Percentiles rank a stretch among this genome's conserved stretches.
Evolutionary conservation across 2,888 invertebrate species (phyloP).

Genomic region (Dicranocentrus wangi): DNA sequence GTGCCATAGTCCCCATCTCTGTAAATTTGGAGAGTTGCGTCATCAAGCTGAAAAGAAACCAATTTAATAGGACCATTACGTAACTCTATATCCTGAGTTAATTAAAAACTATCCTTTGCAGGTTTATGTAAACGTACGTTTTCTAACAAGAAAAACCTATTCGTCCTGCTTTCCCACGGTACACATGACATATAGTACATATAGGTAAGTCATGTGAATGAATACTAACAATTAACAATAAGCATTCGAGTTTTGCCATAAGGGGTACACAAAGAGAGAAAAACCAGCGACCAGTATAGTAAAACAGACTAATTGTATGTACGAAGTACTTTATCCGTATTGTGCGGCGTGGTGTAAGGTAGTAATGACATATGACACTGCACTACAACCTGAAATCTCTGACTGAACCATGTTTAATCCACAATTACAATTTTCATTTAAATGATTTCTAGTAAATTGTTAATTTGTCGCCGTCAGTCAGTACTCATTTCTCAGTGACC

Average conservation of each 20-base stretch:
- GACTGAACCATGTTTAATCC: not conserved
- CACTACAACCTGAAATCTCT: slow-evolving; percentile 7
- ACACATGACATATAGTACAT: not conserved
- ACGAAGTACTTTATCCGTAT: too few species aligned
- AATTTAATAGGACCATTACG: not conserved
- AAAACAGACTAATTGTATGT: too few species aligned
- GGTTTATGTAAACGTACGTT: not conserved
- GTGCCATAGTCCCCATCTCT: slow-evolving; percentile 97
- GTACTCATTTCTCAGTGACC: slow-evolving; percentile 25
- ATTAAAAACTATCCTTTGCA: not conserved
- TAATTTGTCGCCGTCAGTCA: slow-evolving; percentile 38
- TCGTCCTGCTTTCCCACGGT: not conserved
- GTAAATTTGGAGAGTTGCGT: slow-evolving; percentile 96
- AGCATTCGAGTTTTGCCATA: not conserved
- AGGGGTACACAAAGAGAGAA: not conserved
- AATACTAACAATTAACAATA: not conserved
- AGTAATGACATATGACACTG: too few species aligned
- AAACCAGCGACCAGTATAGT: too few species aligned
- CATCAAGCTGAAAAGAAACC: slow-evolving; percentile 87
- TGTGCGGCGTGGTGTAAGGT: too few species aligned
- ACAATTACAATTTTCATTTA: slow-evolving; percentile 5
- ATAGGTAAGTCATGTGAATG: not conserved
- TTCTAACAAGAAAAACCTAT: not conserved
- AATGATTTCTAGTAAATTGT: slow-evolving; percentile 22
- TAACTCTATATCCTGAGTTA: too few species aligned